Base-by-base conservation (phyloP, 2,888 invertebrate genomes). In the Thereva nobilitata region DNA sequence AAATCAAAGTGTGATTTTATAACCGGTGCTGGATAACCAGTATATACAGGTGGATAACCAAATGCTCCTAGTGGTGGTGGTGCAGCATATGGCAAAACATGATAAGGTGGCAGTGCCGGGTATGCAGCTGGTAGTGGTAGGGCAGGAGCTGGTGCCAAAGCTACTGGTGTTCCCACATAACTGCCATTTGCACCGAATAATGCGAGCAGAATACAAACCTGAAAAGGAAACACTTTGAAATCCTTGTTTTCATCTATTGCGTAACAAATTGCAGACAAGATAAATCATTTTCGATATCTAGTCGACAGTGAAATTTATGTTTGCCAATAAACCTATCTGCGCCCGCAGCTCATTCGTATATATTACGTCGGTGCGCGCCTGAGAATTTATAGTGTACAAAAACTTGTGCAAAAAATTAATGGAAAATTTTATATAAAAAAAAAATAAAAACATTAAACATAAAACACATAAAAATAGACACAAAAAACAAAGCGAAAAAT, bases 1-100 rank as follows among this genome's bases (percentile, higher is more conserved):
- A 68, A 61, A 1, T 45, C 38, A 10, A 63, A 4, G 7, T 65
- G 68, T 49, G 64, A 35, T 44, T 64, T 70, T 37, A 66, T 52
- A 4, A 68, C 57, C 4, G 67, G 59, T 53, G 66, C 44, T 35
- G 53, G 49, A 10, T 40, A 44, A 2, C 40, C n/a, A 3, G 54
- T 53, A 12, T 57, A 41, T 3, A 52, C 9, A 2, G 59, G 44
- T 45, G 59, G 59, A 44, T 40, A 44, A 38, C 49, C 44, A 38
- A 57, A 42, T 41, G 56, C 38, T 5, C 37, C 37, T 9, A 53
- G 12, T 6, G 56, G 56, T 38, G 57, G 49, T 4, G 67, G 38
- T 1, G 23, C 23, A 38, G 55, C 9, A 7, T 37, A 56, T 8
- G 66, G 53, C 34, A 55, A 10, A 8, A 35, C 23, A 6, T 41